A percentile compares a stretch with the other conserved stretches of the same genome.
Conservation (phyloP, 2,797 vertebrate species). For the Acanthis flammea region DNA sequence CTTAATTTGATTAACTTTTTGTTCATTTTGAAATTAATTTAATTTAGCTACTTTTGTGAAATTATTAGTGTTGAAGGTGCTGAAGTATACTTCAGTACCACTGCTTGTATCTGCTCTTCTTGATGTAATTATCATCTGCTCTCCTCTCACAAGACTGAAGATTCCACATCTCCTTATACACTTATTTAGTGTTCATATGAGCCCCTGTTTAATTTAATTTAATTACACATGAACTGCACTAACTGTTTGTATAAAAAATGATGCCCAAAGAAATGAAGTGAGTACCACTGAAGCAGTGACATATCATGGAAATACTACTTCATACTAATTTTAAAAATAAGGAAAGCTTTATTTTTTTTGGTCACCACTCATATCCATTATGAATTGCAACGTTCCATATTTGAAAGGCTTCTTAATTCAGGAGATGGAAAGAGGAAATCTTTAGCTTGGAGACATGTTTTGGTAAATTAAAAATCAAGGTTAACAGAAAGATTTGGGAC, state of each 20-base stretch:
- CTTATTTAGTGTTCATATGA: conserved; percentile 34
- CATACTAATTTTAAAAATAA: neutral
- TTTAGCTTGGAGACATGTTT: conserved; percentile 6
- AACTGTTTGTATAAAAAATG: neutral
- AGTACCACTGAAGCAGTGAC: neutral
- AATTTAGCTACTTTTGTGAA: neutral
- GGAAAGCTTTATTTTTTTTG: neutral
- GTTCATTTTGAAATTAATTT: neutral
- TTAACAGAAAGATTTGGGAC: conserved; percentile 29
- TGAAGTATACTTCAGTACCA: conserved; percentile 14
- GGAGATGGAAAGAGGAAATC: neutral
- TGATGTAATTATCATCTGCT: neutral
- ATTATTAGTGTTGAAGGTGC: neutral
- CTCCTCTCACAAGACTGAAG: conserved; percentile 18
- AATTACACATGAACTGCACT: neutral
- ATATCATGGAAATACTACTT: conserved; percentile 9
- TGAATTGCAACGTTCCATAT: neutral
- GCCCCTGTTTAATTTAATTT: conserved; percentile 25
- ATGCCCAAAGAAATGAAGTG: neutral
- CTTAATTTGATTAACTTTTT: conserved; percentile 17
- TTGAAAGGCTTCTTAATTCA: neutral
- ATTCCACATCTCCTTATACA: neutral
- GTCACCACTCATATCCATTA: neutral
- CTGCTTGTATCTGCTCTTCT: conserved; percentile 10
- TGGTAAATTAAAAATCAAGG: conserved; percentile 31